phyloP scores from a whole-genome alignment of 2,113 vertebrate species.

The Eptesicus fuscus region DNA sequence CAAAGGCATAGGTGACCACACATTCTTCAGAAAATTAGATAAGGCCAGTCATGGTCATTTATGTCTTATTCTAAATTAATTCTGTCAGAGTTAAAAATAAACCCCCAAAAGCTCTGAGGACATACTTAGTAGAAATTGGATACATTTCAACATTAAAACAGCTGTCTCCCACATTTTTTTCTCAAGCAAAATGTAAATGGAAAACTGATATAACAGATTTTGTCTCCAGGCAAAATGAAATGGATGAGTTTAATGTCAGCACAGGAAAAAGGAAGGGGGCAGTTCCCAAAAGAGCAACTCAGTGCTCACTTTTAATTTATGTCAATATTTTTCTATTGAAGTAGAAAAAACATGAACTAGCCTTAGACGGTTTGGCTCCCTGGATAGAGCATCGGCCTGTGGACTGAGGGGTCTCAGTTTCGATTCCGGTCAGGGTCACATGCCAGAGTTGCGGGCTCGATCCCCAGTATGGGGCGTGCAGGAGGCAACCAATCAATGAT shows the following conservation, averaged over 20 bases:
- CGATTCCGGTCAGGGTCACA: too few species aligned
- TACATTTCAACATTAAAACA: conserved; percentile 62
- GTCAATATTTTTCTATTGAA: conserved; percentile 57
- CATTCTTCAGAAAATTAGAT: conserved; percentile 14
- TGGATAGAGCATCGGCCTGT: too few species aligned
- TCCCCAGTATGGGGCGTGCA: too few species aligned
- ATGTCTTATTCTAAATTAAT: conserved; percentile 46
- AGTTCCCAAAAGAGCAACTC: conserved; percentile 48
- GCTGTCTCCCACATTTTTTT: conserved; percentile 67
- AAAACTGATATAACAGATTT: conserved; percentile 68
- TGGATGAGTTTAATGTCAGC: conserved; percentile 49
- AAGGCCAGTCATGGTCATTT: neutral
- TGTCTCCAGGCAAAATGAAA: conserved; percentile 60
- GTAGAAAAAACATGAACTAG: neutral
- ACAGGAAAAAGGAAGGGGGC: conserved; percentile 44
- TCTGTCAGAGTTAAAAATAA: conserved; percentile 60
- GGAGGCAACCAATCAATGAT: too few species aligned
- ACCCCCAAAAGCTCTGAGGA: conserved; percentile 10
- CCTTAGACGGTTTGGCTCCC: too few species aligned
- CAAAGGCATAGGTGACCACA: neutral
- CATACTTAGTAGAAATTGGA: conserved; percentile 53
- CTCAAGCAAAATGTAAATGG: conserved; percentile 53
- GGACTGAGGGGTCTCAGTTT: too few species aligned
- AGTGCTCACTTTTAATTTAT: conserved; percentile 60
- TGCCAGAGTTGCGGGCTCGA: too few species aligned